Base-by-base conservation (phyloP, 1,140 invertebrate species). In the Lethrus apterus region DNA sequence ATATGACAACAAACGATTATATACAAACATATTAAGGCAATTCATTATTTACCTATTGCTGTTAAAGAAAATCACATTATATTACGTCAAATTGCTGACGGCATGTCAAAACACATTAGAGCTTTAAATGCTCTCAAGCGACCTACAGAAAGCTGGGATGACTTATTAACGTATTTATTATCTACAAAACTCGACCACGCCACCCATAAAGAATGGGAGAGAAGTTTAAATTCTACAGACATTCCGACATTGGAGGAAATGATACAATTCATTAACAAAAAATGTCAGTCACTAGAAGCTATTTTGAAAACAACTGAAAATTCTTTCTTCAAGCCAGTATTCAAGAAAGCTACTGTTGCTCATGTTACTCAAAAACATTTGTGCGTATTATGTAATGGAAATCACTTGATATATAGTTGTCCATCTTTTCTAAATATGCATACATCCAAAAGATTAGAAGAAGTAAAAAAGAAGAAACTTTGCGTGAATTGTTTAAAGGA, bases 1-100 rank as follows among this genome's bases (percentile, higher is more conserved):
- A 24, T 70, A 59, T 59, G 49, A 64, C 29, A 58, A 66, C 18
- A 61, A 60, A 44, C 17, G 58, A 32, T 20, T 65, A 30, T 65
- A 11, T 56, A 61, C 23, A 57, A 55, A 11, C 60, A 69, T 46
- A 53, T 67, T 19, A 58, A 61, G 29, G 46, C 53, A 24, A 45
- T 66, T 23, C 59, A 55, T 48, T 36, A 56, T 20, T 50, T 60
- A 38, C 52, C 33, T n/a, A 38, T 30, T 19, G 30, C 62, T 9
- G 18, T 17, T 17, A 58, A 45, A 42, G 55, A 62, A 46, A 56
- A 53, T 0, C 30, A 45, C 10, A 10, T 4, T 9, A 30, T 32
- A 3, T 54, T 68, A 34, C 56, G 67, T 46, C 1, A 43, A 26
- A 23, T 44, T 15, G 14, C 31, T 18, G 41, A 44, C 14, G 41